Percentiles rank a stretch among this genome's conserved stretches.
phyloP scores from a whole-genome alignment of 2,113 vertebrate species.

The Telmatochromis sp. region DNA sequence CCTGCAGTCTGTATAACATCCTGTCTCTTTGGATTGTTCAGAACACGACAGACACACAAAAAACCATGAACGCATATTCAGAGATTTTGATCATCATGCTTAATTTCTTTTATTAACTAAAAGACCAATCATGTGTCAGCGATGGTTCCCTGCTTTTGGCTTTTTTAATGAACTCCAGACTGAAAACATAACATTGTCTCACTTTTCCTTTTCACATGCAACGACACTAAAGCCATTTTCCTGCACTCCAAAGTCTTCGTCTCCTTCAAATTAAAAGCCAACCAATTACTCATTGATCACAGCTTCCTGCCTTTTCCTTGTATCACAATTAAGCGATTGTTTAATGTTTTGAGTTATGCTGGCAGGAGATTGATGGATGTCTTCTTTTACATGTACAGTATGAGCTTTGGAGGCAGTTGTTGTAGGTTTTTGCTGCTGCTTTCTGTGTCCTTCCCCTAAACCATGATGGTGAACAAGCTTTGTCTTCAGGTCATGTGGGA shows the following conservation, averaged over 20 bases:
- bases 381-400: not conserved
- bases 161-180: not conserved
- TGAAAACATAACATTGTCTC: not conserved
- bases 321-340: not conserved
- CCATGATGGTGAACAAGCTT: not conserved
- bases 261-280: not conserved
- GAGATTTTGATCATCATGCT: not conserved
- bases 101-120: not conserved
- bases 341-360: not conserved
- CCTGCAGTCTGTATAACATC: not conserved
- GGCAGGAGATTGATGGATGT: fast-evolving
- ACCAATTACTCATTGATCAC: not conserved
- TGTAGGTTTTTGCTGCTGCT: not conserved
- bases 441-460: not conserved
- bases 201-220: not conserved
- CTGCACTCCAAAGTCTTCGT: not conserved
- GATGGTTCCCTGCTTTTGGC: too few species aligned
- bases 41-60: fast-evolving
- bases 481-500: fast-evolving
- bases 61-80: fast-evolving
- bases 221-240: fast-evolving
- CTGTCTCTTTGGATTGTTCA: not conserved
- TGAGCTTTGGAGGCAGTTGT: fast-evolving
- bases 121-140: not conserved
- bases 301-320: not conserved